Evolutionary conservation across 2,888 invertebrate species (phyloP).

Genomic region (Athripsodes cinereus): DNA sequence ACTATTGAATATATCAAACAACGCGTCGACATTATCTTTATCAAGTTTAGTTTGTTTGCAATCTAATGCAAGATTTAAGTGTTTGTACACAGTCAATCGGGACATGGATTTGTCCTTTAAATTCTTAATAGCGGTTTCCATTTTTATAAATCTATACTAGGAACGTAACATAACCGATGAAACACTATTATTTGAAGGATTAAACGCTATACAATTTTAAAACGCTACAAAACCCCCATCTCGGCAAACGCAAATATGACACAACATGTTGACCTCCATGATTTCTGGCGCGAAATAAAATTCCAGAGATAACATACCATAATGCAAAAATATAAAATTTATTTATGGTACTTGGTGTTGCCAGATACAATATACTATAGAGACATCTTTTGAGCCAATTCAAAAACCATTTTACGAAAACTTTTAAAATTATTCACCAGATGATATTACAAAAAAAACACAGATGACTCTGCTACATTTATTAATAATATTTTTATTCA

Average conservation of each 20-base stretch:
- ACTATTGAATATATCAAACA: not conserved
- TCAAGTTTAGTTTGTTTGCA: not conserved
- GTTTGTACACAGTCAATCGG: not conserved
- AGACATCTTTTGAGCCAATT: not conserved
- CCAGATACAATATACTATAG: not conserved
- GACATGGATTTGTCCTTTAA: not conserved
- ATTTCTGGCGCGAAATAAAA: conserved; percentile 1
- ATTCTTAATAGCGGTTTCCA: not conserved
- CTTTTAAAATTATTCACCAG: too few species aligned
- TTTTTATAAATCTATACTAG: not conserved
- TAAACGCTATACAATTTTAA: not conserved
- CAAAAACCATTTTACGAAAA: not conserved
- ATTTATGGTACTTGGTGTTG: not conserved
- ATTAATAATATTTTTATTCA: too few species aligned
- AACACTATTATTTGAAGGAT: too few species aligned
- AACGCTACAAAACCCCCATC: not conserved
- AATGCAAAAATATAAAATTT: not conserved
- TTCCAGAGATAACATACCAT: not conserved
- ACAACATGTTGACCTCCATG: not conserved
- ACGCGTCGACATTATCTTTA: not conserved
- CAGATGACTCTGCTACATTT: too few species aligned
- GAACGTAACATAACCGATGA: too few species aligned
- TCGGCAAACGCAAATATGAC: not conserved
- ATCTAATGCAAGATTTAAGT: not conserved
- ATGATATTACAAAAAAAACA: too few species aligned